Evolutionary conservation across 2,797 vertebrate genomes (phyloP).

Genomic region (Sorex maritimensis): DNA sequence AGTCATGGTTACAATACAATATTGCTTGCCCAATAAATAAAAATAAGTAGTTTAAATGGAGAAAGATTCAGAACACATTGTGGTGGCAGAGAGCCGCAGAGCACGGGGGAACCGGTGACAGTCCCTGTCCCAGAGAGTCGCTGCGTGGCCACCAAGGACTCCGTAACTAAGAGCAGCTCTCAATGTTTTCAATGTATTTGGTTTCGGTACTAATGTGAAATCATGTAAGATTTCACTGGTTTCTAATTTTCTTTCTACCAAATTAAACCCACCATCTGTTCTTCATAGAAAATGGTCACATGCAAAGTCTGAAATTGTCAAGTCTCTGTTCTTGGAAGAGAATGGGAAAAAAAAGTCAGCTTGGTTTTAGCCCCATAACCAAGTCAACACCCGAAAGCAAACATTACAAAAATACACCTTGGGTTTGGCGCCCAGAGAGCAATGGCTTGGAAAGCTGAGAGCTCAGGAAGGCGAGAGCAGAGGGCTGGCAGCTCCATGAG

Average conservation of each 20-base stretch:
- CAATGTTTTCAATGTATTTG: conserved; percentile 68
- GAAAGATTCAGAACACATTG: conserved; percentile 76
- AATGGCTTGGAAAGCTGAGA: conserved; percentile 18
- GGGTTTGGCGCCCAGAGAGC: not conserved
- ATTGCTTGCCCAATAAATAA: conserved; percentile 78
- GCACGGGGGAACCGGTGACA: not conserved
- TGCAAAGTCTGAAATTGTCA: conserved; percentile 73
- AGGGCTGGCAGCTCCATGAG: not conserved
- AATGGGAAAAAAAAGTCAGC: conserved; percentile 39
- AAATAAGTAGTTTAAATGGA: conserved; percentile 78
- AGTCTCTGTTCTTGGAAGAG: conserved; percentile 59
- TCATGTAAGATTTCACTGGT: conserved; percentile 79
- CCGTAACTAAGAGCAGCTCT: conserved; percentile 50
- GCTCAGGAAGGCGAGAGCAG: not conserved
- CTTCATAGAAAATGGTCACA: conserved; percentile 76
- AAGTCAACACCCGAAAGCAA: conserved; percentile 66
- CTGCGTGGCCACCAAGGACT: not conserved
- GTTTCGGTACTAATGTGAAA: conserved; percentile 77
- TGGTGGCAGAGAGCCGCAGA: not conserved
- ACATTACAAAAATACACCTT: conserved; percentile 69
- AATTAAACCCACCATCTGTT: conserved; percentile 82
- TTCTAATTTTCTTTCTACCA: conserved; percentile 82
- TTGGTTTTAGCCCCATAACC: conserved; percentile 74
- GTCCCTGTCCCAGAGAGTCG: conserved; percentile 40
- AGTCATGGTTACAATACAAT: conserved; percentile 77